Evolutionary conservation across 53 echinoderm and acorn worm species (phyloP).

Genomic region (Pentamera pediparva): DNA sequence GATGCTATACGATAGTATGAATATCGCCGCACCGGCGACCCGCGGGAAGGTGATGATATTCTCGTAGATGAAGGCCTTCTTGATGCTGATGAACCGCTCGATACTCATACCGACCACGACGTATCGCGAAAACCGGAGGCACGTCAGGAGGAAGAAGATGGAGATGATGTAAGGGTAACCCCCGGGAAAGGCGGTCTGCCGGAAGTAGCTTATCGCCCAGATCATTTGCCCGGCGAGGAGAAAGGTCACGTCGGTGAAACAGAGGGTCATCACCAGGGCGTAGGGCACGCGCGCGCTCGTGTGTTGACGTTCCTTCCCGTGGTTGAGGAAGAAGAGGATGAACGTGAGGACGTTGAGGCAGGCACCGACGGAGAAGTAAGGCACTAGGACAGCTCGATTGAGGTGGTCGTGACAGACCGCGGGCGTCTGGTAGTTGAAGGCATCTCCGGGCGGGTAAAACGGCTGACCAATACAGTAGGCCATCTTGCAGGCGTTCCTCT

Average conservation of each 20-base stretch:
- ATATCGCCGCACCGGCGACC: constrained; percentile 24
- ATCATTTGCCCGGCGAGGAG: constrained; percentile 62
- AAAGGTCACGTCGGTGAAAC: constrained; percentile 59
- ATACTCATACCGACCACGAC: constrained; percentile 85
- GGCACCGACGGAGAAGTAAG: constrained; percentile 41
- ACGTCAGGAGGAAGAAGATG: constrained; percentile 47
- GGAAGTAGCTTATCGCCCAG: constrained; percentile 49
- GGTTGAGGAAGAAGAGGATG: constrained; percentile 41
- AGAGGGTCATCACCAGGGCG: constrained; percentile 63
- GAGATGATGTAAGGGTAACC: constrained; percentile 34
- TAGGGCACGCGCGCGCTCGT: constrained; percentile 65
- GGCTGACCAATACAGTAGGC: constrained; percentile 5
- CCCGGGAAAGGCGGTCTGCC: constrained; percentile 51
- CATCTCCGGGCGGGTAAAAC: constrained; percentile 18
- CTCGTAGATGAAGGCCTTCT: constrained; percentile 88
- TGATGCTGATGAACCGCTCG: constrained; percentile 82
- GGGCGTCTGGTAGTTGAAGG: neutral
- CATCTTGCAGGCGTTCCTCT: neutral
- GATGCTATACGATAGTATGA: neutral
- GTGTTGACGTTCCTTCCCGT: constrained; percentile 34
- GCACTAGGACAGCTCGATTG: neutral
- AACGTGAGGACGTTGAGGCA: constrained; percentile 50
- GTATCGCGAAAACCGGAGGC: constrained; percentile 62
- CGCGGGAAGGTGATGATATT: constrained; percentile 54
- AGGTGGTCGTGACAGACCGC: constrained; percentile 12